Evolutionary conservation across 2,797 vertebrate genomes (phyloP).

Genomic region (Simalia tracyae): DNA sequence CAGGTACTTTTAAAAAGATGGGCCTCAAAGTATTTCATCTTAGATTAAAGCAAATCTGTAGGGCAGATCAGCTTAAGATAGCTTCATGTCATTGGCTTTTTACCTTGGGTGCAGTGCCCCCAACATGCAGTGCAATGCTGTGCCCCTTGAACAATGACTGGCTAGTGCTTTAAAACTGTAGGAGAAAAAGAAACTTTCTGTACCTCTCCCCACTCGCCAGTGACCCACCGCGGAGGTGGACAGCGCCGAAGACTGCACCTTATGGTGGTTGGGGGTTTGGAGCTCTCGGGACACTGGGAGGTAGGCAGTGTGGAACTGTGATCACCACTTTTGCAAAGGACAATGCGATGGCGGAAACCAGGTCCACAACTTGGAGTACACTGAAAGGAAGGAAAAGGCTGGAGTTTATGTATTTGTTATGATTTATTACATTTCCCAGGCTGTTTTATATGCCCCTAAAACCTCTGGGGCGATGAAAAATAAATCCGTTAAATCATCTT

Average conservation of each 20-base stretch:
- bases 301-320: conserved; percentile 80
- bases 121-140: background rate
- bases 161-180: too few species aligned
- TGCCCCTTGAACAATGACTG: background rate
- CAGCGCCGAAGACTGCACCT: conserved; percentile 95
- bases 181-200: conserved; percentile 18
- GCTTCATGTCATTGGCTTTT: too few species aligned
- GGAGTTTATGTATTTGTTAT: background rate
- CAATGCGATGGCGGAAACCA: conserved; percentile 89
- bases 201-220: conserved; percentile 94
- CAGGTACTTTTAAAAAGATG: background rate
- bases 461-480: background rate
- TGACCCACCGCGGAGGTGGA: conserved; percentile 90
- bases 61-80: background rate
- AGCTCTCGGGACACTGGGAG: conserved; percentile 80
- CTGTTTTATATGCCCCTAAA: background rate
- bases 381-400: conserved; percentile 66
- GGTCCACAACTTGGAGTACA: conserved; percentile 94
- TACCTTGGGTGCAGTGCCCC: background rate
- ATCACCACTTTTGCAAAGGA: conserved; percentile 93
- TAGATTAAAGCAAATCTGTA: background rate
- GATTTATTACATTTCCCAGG: background rate
- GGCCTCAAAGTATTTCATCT: background rate
- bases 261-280: conserved; percentile 89
- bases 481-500: background rate